Evolutionary conservation across 1,140 invertebrate species (phyloP).

Genomic region (Drosophila aff.): DNA sequence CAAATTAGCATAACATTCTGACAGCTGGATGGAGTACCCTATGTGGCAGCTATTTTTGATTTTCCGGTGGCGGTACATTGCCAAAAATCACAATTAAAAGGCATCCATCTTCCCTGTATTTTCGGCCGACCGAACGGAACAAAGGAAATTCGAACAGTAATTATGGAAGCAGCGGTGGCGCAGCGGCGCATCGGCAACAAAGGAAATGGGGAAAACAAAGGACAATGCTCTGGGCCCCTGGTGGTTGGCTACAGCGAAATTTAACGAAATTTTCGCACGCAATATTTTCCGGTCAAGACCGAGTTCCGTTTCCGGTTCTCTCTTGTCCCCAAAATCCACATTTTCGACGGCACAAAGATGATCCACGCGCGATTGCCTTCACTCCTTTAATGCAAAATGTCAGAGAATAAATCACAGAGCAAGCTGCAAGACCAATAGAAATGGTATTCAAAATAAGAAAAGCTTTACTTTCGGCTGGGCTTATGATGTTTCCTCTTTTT

Average conservation of each 20-base stretch:
- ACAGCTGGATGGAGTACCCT: not conserved
- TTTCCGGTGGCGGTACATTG: not conserved
- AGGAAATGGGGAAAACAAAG: conserved; percentile 32
- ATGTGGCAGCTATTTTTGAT: conserved; percentile 24
- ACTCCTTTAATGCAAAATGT: conserved; percentile 15
- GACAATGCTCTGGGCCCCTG: conserved; percentile 12
- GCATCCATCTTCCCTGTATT: conserved; percentile 3
- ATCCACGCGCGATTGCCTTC: not conserved
- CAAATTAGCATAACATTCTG: conserved; percentile 57
- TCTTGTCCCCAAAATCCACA: not conserved
- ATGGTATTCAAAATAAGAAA: not conserved
- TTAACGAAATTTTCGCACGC: conserved; percentile 27
- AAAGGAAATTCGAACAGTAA: conserved; percentile 69
- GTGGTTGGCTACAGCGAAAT: conserved; percentile 3
- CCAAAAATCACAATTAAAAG: conserved; percentile 8
- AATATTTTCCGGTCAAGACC: conserved; percentile 11
- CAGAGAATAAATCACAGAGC: conserved; percentile 31
- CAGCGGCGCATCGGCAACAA: conserved; percentile 17
- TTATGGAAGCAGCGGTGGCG: conserved; percentile 52
- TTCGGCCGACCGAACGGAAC: conserved; percentile 21
- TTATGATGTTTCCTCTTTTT: not conserved
- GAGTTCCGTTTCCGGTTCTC: conserved; percentile 1
- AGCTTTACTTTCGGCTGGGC: not conserved
- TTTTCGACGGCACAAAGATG: not conserved
- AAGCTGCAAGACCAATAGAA: conserved; percentile 9